Base-by-base conservation (phyloP, 2,797 vertebrate genomes). In the Acanthurus lineatus region DNA sequence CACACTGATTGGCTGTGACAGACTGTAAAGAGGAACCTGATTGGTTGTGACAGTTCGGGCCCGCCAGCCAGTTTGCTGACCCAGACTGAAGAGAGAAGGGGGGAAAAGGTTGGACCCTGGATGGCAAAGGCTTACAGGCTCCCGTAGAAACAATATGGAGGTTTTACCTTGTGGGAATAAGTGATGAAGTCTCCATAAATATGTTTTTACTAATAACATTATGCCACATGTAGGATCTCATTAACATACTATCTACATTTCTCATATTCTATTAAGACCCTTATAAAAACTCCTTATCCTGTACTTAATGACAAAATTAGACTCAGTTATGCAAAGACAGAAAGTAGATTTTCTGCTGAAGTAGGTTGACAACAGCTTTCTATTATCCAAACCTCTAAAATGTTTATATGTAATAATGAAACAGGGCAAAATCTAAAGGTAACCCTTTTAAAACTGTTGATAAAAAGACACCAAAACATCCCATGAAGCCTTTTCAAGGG, bases 1-100 rank as follows among this genome's bases (percentile, higher is more conserved):
- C 60, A 5, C 53, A 76, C 75, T 76, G 78, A 92, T 88, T 89
- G 91, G 90, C 77, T 32, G 45, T 66, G 87, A 89, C 87, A 89
- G 84, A 70, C 75, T 73, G 58, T 88, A 79, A 90, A 85, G 85
- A 83, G 57, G 73, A 80, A 54, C 49, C 57, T 90, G 86, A 92
- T 84, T 91, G 90, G 89, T 69, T 77, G 70, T 83, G 93, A 91
- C 92, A 93, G 70, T 51, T 61, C n/a, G 19, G 65, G 72, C 78
- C 85, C 77, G 72, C 64, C 61, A 65, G 86, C 57, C 74, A 83
- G 79, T 77, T 81, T 75, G 77, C 69, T 90, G 87, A 88, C 88
- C 88, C 87, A 85, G 90, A 90, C 86, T 22, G 19, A 47, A 28
- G 25, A 25, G 15, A 52, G 53, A 42, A 32, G 28, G 44, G 63